Evolutionary conservation across 2,113 vertebrate species (phyloP).

Genomic region (Pluvianellus socialis): DNA sequence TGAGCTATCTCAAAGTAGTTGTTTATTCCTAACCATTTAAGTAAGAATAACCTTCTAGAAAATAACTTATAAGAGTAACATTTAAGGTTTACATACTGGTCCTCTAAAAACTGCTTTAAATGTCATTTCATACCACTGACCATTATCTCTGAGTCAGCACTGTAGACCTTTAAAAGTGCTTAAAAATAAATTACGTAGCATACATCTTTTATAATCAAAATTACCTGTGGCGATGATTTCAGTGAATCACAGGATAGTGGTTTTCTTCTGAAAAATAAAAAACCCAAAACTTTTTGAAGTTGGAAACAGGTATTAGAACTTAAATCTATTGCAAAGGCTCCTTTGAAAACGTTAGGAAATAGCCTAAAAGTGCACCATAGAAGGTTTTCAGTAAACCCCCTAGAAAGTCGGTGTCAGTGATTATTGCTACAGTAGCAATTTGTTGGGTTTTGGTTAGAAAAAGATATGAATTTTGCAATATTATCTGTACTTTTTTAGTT

Average conservation of each 20-base stretch:
- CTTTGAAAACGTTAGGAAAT: background rate
- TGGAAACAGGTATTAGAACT: background rate
- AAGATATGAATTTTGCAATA: background rate
- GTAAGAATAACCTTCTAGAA: background rate
- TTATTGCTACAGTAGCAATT: background rate
- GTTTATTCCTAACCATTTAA: background rate
- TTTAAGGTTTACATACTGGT: background rate
- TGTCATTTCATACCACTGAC: background rate
- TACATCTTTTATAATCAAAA: background rate
- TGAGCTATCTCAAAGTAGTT: background rate
- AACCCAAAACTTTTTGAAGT: background rate
- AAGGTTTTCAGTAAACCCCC: background rate
- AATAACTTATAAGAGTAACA: background rate
- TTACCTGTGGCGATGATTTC: background rate
- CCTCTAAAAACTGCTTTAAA: background rate
- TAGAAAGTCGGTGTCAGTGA: background rate
- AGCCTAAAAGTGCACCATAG: background rate
- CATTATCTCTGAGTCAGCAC: slow-evolving; percentile 40
- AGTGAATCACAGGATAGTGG: background rate
- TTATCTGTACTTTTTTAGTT: background rate
- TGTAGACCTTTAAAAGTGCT: background rate
- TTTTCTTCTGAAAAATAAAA: background rate
- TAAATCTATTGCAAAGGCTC: background rate
- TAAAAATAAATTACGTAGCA: slow-evolving; percentile 4
- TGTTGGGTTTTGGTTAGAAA: background rate